Conservation (phyloP, 2,113 vertebrate species). For the Xyrauchen texanus region DNA sequence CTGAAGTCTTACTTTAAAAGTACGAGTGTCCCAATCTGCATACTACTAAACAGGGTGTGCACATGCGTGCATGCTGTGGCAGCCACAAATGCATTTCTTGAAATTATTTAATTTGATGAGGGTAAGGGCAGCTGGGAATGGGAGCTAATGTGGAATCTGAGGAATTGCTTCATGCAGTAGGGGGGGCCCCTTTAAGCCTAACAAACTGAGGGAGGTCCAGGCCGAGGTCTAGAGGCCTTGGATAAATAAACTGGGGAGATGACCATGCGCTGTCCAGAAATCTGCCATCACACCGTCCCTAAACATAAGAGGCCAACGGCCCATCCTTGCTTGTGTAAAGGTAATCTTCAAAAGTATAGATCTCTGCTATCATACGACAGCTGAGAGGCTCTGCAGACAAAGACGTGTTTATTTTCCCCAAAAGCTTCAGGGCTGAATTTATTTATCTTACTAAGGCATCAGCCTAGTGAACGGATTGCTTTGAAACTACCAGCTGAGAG, state of each 20-base stretch:
- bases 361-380: conserved; percentile 44
- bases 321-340: conserved; percentile 32
- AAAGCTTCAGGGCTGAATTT: conserved; percentile 36
- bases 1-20: not conserved
- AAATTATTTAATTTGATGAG: conserved; percentile 59
- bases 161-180: conserved; percentile 79
- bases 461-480: conserved; percentile 16
- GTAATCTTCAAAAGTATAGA: conserved; percentile 15
- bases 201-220: conserved; percentile 86
- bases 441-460: conserved; percentile 24
- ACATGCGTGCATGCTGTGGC: conserved; percentile 26
- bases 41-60: not conserved
- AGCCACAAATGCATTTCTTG: conserved; percentile 22
- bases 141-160: conserved; percentile 81
- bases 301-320: conserved; percentile 67
- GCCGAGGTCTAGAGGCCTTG: conserved; percentile 80
- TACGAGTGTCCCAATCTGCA: not conserved
- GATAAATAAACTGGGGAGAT: conserved; percentile 82
- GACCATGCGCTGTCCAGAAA: conserved; percentile 80
- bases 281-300: conserved; percentile 75
- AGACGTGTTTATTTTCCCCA: conserved; percentile 47
- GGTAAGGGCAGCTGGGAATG: conserved; percentile 78
- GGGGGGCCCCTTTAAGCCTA: conserved; percentile 81
- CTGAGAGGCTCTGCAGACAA: conserved; percentile 27
- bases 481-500: conserved; percentile 3